Base-by-base conservation (phyloP, 2,888 invertebrate genomes). In the Tupiocoris notatus region DNA sequence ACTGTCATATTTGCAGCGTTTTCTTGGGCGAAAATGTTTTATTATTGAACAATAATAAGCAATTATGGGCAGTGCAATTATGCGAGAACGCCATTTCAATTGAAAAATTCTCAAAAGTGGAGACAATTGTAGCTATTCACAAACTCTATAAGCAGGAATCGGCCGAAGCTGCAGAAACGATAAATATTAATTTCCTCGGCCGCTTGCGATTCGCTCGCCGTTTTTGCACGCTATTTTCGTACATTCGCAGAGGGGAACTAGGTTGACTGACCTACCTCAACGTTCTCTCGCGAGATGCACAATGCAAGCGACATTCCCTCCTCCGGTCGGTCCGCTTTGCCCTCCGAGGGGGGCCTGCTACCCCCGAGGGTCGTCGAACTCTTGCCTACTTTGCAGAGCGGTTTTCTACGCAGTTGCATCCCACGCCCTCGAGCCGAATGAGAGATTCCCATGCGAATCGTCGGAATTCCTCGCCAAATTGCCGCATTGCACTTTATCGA, bases 251-350 rank as follows among this genome's bases (percentile, higher is more conserved):
- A 24, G 65, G 65, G 54, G 65, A 56, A 56, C 54, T 22, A 67
- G 56, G 67, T 67, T 67, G 67, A 67, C 67, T 67, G 67, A 67
- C 67, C 67, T 67, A 56, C 67, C 54, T 39, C 67, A 67, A 67
- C 67, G 67, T 56, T 57, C 67, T 56, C 64, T 1, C 23, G 23
- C 56, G 25, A 39, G 56, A 57, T 67, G 67, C 67, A 66, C 56
- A 65, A 39, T 65, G 65, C 65, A 65, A 18, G 21, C 67, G 57
- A 67, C 67, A 67, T 67, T 67, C 67, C 39, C 39, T 39, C 39
- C 39, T 39, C 39, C 39, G 12, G 39, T 12, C 39, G 39, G 6
- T 39, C 12, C 12, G 39, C 39, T 3, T 3, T 39, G 39, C 39
- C 39, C 67, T 39, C 16, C 20, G 54, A 56, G 57, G 54, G 59